Base-by-base conservation (phyloP, 2,113 vertebrate species). In the Nothocercus nigrocapillus region DNA sequence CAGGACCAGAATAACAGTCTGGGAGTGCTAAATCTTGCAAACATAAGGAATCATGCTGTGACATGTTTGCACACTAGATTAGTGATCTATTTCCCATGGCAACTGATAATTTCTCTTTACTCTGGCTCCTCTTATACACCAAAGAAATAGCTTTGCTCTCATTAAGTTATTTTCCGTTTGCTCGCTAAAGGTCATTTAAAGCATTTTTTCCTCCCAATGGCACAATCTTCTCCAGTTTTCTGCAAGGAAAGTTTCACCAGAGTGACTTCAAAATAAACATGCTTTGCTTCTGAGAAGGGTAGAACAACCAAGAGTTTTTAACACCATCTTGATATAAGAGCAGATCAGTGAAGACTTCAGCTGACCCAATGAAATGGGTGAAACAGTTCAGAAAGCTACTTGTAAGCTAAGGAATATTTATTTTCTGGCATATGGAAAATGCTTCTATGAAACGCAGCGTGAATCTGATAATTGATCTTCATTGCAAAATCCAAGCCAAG, bases 291-390 rank as follows among this genome's bases (percentile, higher is more conserved):
- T 69, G 72, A 53, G 4, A 68, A 40, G 3, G 51, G 27, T 18
- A 76, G 38, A 74, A 27, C 53, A 85, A 88, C 58, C 59, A 64
- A 84, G 90, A 74, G 69, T 27, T 91, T 82, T 88, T 91, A 82
- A 67, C 28, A 44, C 7, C 3, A 16, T 49, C 47, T 70, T 18
- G 44, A 49, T 51, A 38, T 7, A 89, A 58, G 28, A 84, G 22
- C 28, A 0, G 68, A 80, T 81, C 59, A 66, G 42, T 8, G 15
- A 90, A 58, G 45, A 24, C 34, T 89, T 88, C 85, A 80, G 38
- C 34, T 83, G 63, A 68, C 49, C 45, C 61, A 24, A 85, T 30
- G 27, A 88, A 90, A 79, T 1, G 82, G n/a, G 49, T 69, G 13
- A 91, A 68, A 78, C 6, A 16, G 61, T 69, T 81, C 58, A 82